Evolutionary conservation across 2,797 vertebrate genomes (phyloP), one percentile per base, ranked within the genome.

Genomic region (Myoxocephalus aenaeus): DNA sequence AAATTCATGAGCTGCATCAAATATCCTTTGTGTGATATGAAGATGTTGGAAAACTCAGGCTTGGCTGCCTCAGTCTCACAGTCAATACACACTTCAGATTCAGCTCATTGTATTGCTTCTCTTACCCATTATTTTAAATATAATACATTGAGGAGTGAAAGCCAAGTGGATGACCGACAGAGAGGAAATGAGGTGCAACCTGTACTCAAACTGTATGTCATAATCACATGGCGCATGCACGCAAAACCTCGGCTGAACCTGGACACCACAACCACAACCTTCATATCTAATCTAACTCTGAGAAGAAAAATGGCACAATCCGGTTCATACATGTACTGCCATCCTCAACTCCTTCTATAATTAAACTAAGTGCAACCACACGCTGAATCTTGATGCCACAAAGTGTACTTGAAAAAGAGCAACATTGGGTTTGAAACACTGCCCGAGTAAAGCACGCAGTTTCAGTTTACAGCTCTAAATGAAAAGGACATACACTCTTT

Each of bases 151-250:
- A 77, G 32, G 44, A 65, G 81, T 66, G 64, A 79, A 71, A 75
- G 73, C 42, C 54, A 61, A 61, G 73, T 65, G 66, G 73, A 79
- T 62, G 59, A 85, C 65, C 44, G 77, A 72, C 38, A 50, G 58
- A 50, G n/a, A 86, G 80, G 81, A 89, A 85, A 91, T 72, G 70
- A 76, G 58, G 46, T 66, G 53, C 65, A 80, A 83, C 77, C 62
- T 74, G 66, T 75, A 79, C 46, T 73, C 59, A 56, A 64, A 66
- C 25, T 27, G 25, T 27, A 59, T 82, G 78, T 79, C 75, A 81
- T 65, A 79, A 66, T 73, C 59, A 75, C 54, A 71, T 64, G 57
- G 50, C 13, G 29, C 70, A 69, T 11, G 32, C 42, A 59, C 0
- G 1, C 29, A 44, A 70, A 83, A 72, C 72, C 65, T 70, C 29